Evolutionary conservation across 1,140 invertebrate species (phyloP).

Genomic region (Onthophagus taurus): DNA sequence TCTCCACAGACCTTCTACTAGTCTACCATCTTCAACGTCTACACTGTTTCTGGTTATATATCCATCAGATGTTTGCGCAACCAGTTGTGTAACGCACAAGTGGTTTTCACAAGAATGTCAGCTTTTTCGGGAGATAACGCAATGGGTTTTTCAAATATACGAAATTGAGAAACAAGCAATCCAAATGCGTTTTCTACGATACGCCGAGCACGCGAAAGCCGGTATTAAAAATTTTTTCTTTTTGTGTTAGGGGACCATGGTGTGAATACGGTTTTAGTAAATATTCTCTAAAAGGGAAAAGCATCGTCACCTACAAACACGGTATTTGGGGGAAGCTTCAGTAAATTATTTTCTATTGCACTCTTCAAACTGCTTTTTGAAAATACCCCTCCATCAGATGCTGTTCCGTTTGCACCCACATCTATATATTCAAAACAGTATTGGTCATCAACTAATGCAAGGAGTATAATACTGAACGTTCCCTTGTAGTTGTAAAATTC

Average conservation of each 20-base stretch:
- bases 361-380: no score
- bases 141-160: slow-evolving; percentile 12
- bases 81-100: slow-evolving; percentile 5
- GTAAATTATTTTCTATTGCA: no score
- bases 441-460: no score
- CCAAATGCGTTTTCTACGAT: slow-evolving; percentile 8
- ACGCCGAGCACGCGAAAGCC: not conserved
- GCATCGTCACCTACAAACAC: not conserved
- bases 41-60: no score
- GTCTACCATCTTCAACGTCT: no score
- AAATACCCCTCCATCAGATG: no score
- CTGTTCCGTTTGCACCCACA: no score
- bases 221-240: slow-evolving; percentile 12
- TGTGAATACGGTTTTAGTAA: slow-evolving; percentile 12
- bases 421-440: slow-evolving; percentile 8
- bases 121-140: slow-evolving; percentile 4
- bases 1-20: no score
- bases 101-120: not conserved
- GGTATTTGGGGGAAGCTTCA: not conserved
- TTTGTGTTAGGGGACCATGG: slow-evolving; percentile 10
- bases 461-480: no score
- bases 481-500: slow-evolving; percentile 9
- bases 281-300: slow-evolving; percentile 10
- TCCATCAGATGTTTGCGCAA: not conserved
- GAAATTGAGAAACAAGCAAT: slow-evolving; percentile 2